Conservation (phyloP, 2,797 vertebrate species). For the Cyprinella venusta region DNA sequence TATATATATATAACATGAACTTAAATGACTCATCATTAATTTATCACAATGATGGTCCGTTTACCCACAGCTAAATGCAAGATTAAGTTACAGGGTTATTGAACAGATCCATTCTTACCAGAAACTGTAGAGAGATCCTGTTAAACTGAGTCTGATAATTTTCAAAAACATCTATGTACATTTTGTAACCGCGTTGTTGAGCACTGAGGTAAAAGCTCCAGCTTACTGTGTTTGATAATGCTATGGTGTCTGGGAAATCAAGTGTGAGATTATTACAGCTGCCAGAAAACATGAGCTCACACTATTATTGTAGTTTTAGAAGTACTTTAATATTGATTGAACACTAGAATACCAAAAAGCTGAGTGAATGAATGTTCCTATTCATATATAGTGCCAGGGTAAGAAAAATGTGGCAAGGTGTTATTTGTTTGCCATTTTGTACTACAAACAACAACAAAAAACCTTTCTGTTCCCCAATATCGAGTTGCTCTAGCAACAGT, state of each 20-base stretch:
- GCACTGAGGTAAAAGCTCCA: conserved; percentile 25
- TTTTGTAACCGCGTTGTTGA: not conserved
- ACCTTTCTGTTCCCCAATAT: not conserved
- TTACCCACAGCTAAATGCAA: not conserved
- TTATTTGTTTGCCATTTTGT: conserved; percentile 17
- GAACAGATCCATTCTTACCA: not conserved
- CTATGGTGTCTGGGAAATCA: conserved; percentile 37
- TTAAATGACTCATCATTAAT: not conserved
- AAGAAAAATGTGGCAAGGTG: not conserved
- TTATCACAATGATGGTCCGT: not conserved
- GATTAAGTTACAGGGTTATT: not conserved
- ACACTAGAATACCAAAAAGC: not conserved
- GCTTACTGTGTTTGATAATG: conserved; percentile 41
- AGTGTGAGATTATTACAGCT: conserved; percentile 39
- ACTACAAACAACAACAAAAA: not conserved
- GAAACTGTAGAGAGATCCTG: not conserved
- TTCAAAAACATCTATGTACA: conserved; percentile 11
- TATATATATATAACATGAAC: not conserved
- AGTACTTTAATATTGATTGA: not conserved
- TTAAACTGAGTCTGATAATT: not conserved
- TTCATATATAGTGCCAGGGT: not conserved
- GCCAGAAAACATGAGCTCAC: conserved; percentile 14
- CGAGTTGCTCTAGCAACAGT: conserved; percentile 5
- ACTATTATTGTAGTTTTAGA: conserved; percentile 18
- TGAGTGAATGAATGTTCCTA: conserved; percentile 19